Evolutionary conservation across 2,888 invertebrate genomes (phyloP).

Genomic region (Athalia circularis): DNA sequence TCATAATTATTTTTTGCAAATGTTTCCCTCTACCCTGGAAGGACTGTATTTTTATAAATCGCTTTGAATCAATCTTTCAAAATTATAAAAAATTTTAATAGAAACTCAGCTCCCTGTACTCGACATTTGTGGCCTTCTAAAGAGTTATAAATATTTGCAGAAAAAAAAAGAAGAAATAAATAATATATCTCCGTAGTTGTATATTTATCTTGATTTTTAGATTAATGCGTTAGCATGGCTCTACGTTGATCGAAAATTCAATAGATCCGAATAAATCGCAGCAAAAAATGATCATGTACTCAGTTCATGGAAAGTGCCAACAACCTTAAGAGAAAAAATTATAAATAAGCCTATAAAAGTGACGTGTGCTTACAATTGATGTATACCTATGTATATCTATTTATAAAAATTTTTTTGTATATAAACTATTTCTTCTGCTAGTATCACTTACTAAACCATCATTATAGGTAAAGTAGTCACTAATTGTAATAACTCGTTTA

Average conservation of each 20-base stretch:
- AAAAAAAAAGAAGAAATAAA: constrained; percentile 14
- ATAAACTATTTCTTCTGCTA: constrained; percentile 24
- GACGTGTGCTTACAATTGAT: constrained; percentile 53
- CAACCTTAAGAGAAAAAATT: constrained; percentile 35
- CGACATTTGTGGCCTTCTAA: constrained; percentile 44
- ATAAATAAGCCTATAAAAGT: constrained; percentile 48
- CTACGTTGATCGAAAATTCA: constrained; percentile 14
- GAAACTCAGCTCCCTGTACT: constrained; percentile 32
- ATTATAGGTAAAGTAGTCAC: constrained; percentile 17
- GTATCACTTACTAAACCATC: constrained; percentile 24
- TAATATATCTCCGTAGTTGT: constrained; percentile 20
- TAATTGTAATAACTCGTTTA: constrained; percentile 21
- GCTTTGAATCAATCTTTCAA: constrained; percentile 38
- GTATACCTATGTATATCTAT: constrained; percentile 52
- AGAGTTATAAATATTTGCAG: constrained; percentile 30
- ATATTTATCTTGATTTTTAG: background rate
- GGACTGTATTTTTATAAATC: constrained; percentile 44
- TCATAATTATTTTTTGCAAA: constrained; percentile 33
- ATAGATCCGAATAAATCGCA: constrained; percentile 27
- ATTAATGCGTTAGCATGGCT: constrained; percentile 1
- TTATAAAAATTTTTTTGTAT: constrained; percentile 47
- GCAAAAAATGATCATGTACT: constrained; percentile 14
- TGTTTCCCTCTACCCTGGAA: constrained; percentile 24
- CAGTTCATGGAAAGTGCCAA: constrained; percentile 53
- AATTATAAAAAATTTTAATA: constrained; percentile 32